Evolutionary conservation across 2,113 vertebrate genomes (phyloP).

Genomic region (Eidolon helvum): DNA sequence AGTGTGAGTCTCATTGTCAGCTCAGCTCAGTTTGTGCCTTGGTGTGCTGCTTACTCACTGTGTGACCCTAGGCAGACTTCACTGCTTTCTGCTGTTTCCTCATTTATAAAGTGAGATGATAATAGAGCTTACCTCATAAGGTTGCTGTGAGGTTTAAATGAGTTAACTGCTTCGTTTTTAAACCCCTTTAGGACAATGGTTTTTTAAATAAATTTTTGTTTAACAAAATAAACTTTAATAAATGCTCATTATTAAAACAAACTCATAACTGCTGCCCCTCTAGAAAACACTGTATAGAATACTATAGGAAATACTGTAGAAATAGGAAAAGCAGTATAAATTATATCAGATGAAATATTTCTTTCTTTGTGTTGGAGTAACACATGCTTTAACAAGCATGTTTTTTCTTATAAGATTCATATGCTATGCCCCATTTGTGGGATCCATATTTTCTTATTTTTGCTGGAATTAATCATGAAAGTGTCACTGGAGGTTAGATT

Average conservation of each 20-base stretch:
- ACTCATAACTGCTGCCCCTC: not conserved
- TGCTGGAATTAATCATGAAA: not conserved
- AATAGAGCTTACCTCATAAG: not conserved
- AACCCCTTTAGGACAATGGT: not conserved
- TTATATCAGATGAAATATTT: not conserved
- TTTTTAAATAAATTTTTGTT: slow-evolving; percentile 25
- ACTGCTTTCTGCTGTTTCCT: not conserved
- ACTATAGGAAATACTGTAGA: not conserved
- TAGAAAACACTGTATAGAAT: not conserved
- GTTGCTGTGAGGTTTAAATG: not conserved
- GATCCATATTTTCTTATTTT: not conserved
- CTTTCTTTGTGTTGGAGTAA: not conserved
- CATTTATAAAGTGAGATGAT: not conserved
- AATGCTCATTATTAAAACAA: not conserved
- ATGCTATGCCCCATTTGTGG: not conserved
- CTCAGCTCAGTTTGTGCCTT: not conserved
- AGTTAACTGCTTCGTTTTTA: not conserved
- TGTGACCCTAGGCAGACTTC: not conserved
- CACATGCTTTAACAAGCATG: not conserved
- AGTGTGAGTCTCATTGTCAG: not conserved
- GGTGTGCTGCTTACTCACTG: not conserved
- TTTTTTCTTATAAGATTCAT: not conserved
- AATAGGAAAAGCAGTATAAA: not conserved
- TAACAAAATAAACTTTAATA: not conserved
- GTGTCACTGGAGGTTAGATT: not conserved